Evolutionary conservation across 1,140 invertebrate genomes (phyloP).

Genomic region (Mya arenaria): DNA sequence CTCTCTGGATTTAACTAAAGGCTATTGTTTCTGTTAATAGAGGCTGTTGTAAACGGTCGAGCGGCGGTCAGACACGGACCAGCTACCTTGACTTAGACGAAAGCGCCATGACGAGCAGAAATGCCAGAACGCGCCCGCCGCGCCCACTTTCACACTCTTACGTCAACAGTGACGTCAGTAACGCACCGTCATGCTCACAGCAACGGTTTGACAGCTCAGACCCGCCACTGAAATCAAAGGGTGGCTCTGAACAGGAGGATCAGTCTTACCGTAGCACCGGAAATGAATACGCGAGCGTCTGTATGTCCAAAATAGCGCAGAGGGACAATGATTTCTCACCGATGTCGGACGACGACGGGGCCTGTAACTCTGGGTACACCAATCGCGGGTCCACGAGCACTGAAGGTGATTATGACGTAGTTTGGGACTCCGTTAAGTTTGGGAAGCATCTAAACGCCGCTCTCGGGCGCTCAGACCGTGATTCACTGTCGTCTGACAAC

Average conservation of each 20-base stretch:
- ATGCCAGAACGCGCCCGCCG: not conserved
- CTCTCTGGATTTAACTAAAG: too few species aligned
- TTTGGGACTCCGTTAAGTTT: slow-evolving; percentile 51
- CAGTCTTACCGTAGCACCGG: slow-evolving; percentile 4
- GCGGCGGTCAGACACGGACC: not conserved
- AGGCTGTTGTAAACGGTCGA: slow-evolving; percentile 23
- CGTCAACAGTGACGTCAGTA: slow-evolving; percentile 41
- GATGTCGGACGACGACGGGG: not conserved
- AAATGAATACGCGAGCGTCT: slow-evolving; percentile 51
- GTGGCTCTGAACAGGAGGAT: not conserved
- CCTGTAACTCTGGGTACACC: not conserved
- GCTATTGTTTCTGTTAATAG: not conserved
- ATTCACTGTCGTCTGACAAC: slow-evolving; percentile 34
- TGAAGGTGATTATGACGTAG: slow-evolving; percentile 46
- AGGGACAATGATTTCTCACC: not conserved
- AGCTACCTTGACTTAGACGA: slow-evolving; percentile 42
- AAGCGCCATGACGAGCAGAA: not conserved
- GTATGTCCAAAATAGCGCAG: slow-evolving; percentile 12
- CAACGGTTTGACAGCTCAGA: not conserved
- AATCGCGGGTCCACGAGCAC: slow-evolving; percentile 6
- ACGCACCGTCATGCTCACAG: slow-evolving; percentile 10
- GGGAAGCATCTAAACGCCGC: slow-evolving; percentile 9
- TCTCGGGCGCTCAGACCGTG: not conserved
- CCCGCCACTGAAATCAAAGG: not conserved
- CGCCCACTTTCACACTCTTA: slow-evolving; percentile 48